These are phyloP conservation scores for Eledone cirrhosa DNA, from an alignment of 2,888 invertebrate species.

Conservation along the genomic window DNA sequence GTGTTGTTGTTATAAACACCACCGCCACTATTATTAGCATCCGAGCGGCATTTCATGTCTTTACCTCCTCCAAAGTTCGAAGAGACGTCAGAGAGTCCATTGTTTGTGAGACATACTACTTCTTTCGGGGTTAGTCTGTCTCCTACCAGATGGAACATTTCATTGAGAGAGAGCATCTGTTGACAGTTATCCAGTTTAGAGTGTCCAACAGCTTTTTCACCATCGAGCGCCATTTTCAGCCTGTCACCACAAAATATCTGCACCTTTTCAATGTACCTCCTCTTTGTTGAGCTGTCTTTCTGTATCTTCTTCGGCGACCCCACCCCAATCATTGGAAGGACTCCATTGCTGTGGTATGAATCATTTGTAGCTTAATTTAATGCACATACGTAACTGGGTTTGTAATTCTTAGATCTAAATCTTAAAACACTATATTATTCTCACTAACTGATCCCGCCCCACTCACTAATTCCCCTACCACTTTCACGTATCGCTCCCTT, in stretches of 20 bases:
- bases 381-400: too few species aligned
- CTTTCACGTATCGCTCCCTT: too few species aligned
- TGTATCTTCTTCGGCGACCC: too few species aligned
- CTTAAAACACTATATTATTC: too few species aligned
- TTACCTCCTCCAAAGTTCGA: not conserved
- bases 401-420: too few species aligned
- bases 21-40: not conserved
- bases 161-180: conserved; percentile 26
- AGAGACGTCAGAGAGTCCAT: conserved; percentile 9
- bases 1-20: not conserved
- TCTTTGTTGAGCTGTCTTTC: too few species aligned
- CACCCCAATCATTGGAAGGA: too few species aligned
- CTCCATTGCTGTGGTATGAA: too few species aligned
- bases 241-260: conserved; percentile 8
- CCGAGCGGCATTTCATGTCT: not conserved
- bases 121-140: conserved; percentile 20
- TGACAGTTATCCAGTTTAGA: conserved; percentile 8
- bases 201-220: not conserved
- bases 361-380: too few species aligned
- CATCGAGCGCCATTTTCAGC: conserved; percentile 26
- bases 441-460: too few species aligned
- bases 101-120: not conserved
- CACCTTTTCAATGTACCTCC: not conserved
- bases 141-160: conserved; percentile 24
- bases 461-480: too few species aligned